Base-by-base conservation (phyloP, 2,797 vertebrate species). In the Vespertilio murinus region DNA sequence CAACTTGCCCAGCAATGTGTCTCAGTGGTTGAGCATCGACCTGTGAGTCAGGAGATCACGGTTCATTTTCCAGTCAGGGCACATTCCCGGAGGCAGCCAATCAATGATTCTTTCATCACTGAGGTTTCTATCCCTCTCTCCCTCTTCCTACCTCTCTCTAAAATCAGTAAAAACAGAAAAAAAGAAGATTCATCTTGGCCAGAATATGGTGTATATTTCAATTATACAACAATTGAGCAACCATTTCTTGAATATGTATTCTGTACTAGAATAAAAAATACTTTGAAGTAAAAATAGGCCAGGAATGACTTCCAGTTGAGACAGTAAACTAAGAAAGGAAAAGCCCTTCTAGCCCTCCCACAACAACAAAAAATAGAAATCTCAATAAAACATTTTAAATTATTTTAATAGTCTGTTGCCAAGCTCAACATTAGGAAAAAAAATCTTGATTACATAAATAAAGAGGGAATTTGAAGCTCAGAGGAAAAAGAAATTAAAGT, bases 401-500 rank as follows among this genome's bases (percentile, higher is more conserved):
- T 70, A 89, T 71, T 91, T 89, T 77, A 65, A 73, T 89, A 83
- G 42, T 45, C 59, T 56, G 6, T 91, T 93, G 54, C 75, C 54
- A 90, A 91, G 2, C 40, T 87, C 77, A 88, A 82, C 22, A 71
- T 49, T 22, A 59, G 64, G 64, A 40, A 12, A 20, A 33, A 61
- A 61, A 54, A 33, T 87, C 47, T 69, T 92, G 56, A 25, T 80
- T 94, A 61, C 30, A 75, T 45, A 82, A 89, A 67, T 86, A 47
- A 92, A 78, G 75, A 70, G 52, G 38, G 49, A 30, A 93, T 93
- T 90, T 61, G 45, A 70, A 86, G 38, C 35, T 77, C 81, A 42
- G 9, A 85, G 11, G 71, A 71, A 88, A 88, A 86, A 88, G 49
- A 18, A 87, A 81, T 80, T 88, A 75, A 87, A 94, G 28, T 56